Evolutionary conservation across 2,113 vertebrate genomes (phyloP).

Genomic region (Plecturocebus donacophilus): DNA sequence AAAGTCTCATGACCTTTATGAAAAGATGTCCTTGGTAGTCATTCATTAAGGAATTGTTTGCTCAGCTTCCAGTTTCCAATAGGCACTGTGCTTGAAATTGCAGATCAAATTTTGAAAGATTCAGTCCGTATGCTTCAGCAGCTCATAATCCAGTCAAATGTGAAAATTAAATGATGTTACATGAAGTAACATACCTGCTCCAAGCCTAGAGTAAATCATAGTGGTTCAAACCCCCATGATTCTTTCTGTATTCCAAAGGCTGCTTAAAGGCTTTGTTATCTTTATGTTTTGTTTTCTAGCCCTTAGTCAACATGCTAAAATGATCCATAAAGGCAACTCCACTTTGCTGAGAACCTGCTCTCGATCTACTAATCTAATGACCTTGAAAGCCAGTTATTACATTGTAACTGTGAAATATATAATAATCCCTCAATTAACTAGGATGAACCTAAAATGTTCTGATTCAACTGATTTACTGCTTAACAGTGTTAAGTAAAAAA

Average conservation of each 20-base stretch:
- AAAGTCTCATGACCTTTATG: background rate
- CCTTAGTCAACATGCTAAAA: background rate
- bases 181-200: background rate
- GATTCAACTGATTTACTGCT: constrained; percentile 62
- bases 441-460: constrained; percentile 62
- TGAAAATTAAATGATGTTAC: background rate
- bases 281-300: background rate
- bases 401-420: constrained; percentile 57
- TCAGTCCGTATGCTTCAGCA: background rate
- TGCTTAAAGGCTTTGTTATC: background rate
- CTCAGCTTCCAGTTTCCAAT: background rate
- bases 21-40: background rate
- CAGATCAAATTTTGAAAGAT: background rate
- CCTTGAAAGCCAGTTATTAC: constrained; percentile 58
- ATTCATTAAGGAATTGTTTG: background rate
- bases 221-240: background rate
- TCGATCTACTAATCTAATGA: constrained; percentile 39
- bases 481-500: constrained; percentile 54
- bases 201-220: background rate
- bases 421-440: constrained; percentile 64
- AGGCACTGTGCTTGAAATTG: background rate
- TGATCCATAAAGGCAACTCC: background rate
- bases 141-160: background rate
- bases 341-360: background rate
- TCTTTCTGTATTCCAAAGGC: background rate